phyloP scores from a whole-genome alignment of 2,888 invertebrate genomes.

The Harpagoxenus sublaevis region DNA sequence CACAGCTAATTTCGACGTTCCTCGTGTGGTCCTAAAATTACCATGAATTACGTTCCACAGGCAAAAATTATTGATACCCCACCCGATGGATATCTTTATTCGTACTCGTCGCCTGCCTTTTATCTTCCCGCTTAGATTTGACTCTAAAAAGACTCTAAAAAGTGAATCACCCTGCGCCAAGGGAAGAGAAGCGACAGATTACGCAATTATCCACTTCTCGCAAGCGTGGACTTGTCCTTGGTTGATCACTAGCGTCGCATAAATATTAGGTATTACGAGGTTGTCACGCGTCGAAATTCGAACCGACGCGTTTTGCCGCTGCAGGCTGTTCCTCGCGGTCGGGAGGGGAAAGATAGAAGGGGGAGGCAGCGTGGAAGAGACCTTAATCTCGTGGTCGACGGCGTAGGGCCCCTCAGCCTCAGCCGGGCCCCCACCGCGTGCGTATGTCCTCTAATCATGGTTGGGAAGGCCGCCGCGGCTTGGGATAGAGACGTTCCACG shows the following conservation, averaged over 20 bases:
- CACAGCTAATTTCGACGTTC: slow-evolving; percentile 50
- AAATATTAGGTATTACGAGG: slow-evolving; percentile 66
- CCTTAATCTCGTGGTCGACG: slow-evolving; percentile 70
- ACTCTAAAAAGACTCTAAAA: neutral
- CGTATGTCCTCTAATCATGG: slow-evolving; percentile 83
- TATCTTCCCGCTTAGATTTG: neutral
- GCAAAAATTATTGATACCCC: slow-evolving; percentile 20
- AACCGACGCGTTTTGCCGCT: slow-evolving; percentile 35
- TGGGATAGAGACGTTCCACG: slow-evolving; percentile 82
- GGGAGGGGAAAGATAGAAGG: slow-evolving; percentile 15
- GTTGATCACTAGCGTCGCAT: slow-evolving; percentile 54
- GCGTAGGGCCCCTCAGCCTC: slow-evolving; percentile 54
- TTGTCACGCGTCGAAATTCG: slow-evolving; percentile 61
- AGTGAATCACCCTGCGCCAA: neutral
- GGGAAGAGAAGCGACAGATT: slow-evolving; percentile 11
- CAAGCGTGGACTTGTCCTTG: slow-evolving; percentile 45
- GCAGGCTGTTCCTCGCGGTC: slow-evolving; percentile 45
- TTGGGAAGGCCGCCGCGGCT: slow-evolving; percentile 79
- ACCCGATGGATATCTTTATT: slow-evolving; percentile 15
- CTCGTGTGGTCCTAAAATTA: slow-evolving; percentile 11
- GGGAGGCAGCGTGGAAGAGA: slow-evolving; percentile 70
- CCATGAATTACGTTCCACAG: slow-evolving; percentile 11
- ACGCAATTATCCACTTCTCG: slow-evolving; percentile 48
- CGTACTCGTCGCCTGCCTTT: neutral
- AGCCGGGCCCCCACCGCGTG: slow-evolving; percentile 69